Evolutionary conservation across 1,140 invertebrate species (phyloP).

Genomic region (Agrypnia vestita): DNA sequence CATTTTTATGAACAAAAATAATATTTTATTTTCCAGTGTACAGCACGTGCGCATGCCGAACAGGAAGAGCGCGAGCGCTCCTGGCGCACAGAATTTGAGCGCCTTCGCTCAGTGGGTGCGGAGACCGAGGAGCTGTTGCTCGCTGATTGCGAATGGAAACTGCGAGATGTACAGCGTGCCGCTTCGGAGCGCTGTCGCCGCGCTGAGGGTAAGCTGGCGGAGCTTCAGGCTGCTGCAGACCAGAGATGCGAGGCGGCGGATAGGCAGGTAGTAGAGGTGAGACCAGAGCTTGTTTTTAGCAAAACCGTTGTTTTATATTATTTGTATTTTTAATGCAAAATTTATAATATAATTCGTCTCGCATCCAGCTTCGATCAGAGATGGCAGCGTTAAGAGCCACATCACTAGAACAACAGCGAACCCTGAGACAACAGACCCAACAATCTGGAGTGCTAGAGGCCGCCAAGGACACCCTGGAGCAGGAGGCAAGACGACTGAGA

Average conservation of each 20-base stretch:
- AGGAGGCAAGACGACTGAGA: constrained; percentile 47
- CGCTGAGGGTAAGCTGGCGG: constrained; percentile 50
- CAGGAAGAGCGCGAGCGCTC: constrained; percentile 65
- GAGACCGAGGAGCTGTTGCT: constrained; percentile 70
- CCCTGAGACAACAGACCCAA: neutral
- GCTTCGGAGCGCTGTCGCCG: constrained; percentile 62
- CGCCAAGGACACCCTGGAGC: constrained; percentile 46
- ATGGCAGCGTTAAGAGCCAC: constrained; percentile 13
- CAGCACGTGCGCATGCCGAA: neutral
- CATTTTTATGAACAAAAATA: neutral
- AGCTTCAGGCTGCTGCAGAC: constrained; percentile 48
- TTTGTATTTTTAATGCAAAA: no score
- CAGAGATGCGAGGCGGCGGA: constrained; percentile 50
- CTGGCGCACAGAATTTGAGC: constrained; percentile 69
- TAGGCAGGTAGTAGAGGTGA: constrained; percentile 50
- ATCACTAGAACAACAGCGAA: constrained; percentile 27
- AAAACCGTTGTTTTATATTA: no score
- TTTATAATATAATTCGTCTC: neutral
- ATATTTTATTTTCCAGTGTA: neutral
- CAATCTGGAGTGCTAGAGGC: constrained; percentile 41
- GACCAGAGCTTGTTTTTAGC: neutral
- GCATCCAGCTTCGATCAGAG: constrained; percentile 12
- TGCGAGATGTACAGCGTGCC: constrained; percentile 68
- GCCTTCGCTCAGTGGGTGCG: constrained; percentile 67
- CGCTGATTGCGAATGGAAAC: constrained; percentile 73